Evolutionary conservation across 2,888 invertebrate species (phyloP).

Genomic region (Norana najaformis): DNA sequence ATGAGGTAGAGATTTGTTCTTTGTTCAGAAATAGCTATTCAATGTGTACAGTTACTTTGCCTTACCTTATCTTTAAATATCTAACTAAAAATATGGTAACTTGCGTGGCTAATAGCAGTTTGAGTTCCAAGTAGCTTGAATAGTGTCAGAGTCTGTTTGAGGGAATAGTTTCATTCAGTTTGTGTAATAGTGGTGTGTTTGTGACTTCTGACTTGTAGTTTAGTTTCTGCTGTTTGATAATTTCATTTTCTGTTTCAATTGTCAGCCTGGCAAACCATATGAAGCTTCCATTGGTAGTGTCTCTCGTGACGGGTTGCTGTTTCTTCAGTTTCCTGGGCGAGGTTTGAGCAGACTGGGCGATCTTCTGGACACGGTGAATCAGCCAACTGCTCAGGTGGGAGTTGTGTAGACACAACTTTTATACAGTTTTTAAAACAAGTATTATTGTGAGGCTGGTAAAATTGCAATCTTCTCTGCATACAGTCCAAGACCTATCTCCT

Average conservation of each 20-base stretch:
- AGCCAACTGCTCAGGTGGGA: not conserved
- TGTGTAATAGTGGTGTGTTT: no score
- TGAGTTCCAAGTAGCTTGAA: not conserved
- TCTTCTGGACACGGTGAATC: not conserved
- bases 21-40: constrained; percentile 5
- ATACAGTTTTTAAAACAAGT: not conserved
- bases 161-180: no score
- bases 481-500: no score
- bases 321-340: not conserved
- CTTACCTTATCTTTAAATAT: no score
- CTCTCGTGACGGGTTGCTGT: not conserved
- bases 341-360: not conserved
- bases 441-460: no score
- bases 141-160: no score
- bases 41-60: not conserved
- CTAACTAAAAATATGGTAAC: not conserved
- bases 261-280: not conserved
- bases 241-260: not conserved
- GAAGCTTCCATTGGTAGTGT: not conserved
- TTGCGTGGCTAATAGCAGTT: not conserved
- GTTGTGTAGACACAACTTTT: no score
- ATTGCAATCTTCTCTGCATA: no score
- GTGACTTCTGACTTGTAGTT: not conserved
- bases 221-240: not conserved
- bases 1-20: constrained; percentile 3